Conservation (phyloP, 2,888 invertebrate genomes). For the Laspeyria flexula region DNA sequence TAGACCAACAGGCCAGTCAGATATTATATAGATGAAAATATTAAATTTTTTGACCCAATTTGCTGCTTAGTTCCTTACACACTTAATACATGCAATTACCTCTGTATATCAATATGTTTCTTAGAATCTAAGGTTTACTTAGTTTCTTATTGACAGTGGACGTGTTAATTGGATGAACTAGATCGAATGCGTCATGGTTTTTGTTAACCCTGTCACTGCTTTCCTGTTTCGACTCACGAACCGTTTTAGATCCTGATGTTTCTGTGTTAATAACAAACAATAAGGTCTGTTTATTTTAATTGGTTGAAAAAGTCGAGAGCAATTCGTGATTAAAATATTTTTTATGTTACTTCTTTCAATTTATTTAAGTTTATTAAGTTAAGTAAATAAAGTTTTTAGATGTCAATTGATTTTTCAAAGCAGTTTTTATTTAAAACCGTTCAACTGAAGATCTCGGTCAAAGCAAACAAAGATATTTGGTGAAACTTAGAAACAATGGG, state of each 20-base stretch:
- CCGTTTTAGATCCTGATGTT: slow-evolving; percentile 39
- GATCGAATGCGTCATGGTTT: slow-evolving; percentile 34
- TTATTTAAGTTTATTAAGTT: neutral
- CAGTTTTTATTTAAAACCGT: slow-evolving; percentile 18
- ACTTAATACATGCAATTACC: slow-evolving; percentile 10
- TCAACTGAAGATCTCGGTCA: slow-evolving; percentile 31
- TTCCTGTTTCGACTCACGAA: slow-evolving; percentile 35
- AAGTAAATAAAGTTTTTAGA: neutral
- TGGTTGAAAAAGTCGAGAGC: neutral
- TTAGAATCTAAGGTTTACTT: slow-evolving; percentile 3
- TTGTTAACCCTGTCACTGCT: slow-evolving; percentile 35
- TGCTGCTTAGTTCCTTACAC: slow-evolving; percentile 14
- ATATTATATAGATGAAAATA: too few relatives aligned
- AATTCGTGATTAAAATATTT: neutral
- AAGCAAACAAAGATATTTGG: slow-evolving; percentile 44
- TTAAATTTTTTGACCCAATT: neutral
- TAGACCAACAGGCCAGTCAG: too few relatives aligned
- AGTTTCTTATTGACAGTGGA: slow-evolving; percentile 28
- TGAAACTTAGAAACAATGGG: slow-evolving; percentile 50
- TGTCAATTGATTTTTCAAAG: neutral
- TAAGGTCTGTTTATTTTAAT: slow-evolving; percentile 6
- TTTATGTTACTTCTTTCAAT: neutral
- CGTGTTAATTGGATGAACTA: slow-evolving; percentile 58
- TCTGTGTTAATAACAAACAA: slow-evolving; percentile 32
- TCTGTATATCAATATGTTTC: slow-evolving; percentile 16